Conservation (phyloP, 2,888 invertebrate genomes). For the Arrhopalites spinosus region DNA sequence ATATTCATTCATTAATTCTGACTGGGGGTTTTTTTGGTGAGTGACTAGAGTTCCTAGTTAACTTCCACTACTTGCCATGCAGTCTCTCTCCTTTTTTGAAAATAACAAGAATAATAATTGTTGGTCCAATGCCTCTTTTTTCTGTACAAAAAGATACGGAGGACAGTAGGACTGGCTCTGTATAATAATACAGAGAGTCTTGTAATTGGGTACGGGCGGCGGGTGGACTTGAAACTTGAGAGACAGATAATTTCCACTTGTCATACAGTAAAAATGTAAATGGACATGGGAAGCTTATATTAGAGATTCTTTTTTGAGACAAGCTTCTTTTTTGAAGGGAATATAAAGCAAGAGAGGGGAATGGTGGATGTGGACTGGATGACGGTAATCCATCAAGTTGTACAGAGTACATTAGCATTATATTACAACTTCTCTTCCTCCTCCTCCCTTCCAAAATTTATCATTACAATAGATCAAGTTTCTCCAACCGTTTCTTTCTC, state of each 20-base stretch:
- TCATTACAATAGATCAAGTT: conserved; percentile 6
- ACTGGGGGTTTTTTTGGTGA: neutral
- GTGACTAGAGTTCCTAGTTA: neutral
- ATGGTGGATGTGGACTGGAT: neutral
- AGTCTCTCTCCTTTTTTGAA: too few relatives aligned
- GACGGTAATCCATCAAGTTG: conserved; percentile 3
- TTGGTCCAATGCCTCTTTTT: too few relatives aligned
- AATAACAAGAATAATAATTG: too few relatives aligned
- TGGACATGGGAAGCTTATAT: neutral
- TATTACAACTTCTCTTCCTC: too few relatives aligned
- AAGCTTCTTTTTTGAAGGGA: neutral
- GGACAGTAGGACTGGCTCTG: too few relatives aligned
- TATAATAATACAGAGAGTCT: too few relatives aligned
- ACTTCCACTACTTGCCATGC: too few relatives aligned
- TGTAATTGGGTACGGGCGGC: too few relatives aligned
- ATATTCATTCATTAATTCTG: neutral
- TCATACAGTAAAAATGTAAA: neutral
- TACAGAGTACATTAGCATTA: neutral
- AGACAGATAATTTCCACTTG: neutral
- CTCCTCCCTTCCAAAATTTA: neutral
- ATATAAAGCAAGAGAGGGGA: neutral
- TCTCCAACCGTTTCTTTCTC: neutral
- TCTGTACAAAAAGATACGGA: too few relatives aligned
- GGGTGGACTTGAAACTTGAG: too few relatives aligned
- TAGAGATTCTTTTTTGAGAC: neutral